Percentiles rank a stretch among this genome's conserved stretches.
phyloP scores from a whole-genome alignment of 2,113 vertebrate species.

The Sterna hirundo region DNA sequence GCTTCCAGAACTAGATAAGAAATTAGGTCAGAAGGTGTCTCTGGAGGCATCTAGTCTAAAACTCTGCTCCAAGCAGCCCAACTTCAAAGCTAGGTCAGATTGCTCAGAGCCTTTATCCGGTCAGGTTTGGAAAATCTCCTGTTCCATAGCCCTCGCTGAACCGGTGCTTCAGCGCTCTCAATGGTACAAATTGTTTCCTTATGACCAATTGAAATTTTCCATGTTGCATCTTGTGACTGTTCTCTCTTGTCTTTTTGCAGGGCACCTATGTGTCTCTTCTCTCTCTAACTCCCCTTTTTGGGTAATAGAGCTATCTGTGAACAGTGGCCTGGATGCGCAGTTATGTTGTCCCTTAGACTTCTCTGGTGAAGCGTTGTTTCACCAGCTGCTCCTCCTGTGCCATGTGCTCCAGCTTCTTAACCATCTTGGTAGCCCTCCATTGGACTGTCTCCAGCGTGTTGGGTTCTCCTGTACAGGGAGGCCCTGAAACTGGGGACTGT shows the following conservation, averaged over 20 bases:
- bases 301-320: background rate
- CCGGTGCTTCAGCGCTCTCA: rapidly evolving
- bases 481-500: background rate
- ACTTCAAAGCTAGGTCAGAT: background rate
- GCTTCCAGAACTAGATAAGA: background rate
- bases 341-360: background rate
- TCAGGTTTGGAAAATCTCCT: background rate
- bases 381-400: background rate
- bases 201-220: background rate
- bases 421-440: background rate
- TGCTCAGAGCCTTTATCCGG: background rate
- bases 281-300: background rate
- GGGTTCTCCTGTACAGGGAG: background rate
- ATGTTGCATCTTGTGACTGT: rapidly evolving
- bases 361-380: background rate
- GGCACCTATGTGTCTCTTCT: background rate
- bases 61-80: background rate
- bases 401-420: background rate
- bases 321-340: background rate
- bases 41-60: background rate
- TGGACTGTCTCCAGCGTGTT: background rate
- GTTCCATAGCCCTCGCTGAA: background rate
- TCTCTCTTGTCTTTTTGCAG: background rate
- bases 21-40: background rate
- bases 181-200: background rate